phyloP scores from a whole-genome alignment of 2,797 vertebrate genomes.

The Denticeps clupeoides region DNA sequence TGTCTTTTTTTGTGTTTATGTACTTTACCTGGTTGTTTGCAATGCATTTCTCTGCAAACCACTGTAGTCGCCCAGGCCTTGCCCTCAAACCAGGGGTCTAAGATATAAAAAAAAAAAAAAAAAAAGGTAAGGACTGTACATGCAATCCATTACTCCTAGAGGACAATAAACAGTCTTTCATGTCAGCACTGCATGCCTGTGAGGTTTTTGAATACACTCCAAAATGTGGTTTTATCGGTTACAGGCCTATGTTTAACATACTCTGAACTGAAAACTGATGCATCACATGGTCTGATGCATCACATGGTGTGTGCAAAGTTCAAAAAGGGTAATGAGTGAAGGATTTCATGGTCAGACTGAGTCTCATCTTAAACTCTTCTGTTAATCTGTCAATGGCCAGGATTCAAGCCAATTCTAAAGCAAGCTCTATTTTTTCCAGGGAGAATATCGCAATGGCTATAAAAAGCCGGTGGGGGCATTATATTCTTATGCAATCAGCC shows the following conservation, averaged over 20 bases:
- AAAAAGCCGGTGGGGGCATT: constrained; percentile 37
- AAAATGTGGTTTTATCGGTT: too few relatives aligned
- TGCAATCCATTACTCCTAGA: too few relatives aligned
- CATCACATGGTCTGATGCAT: too few relatives aligned
- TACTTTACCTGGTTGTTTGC: constrained; percentile 58
- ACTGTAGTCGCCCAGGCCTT: constrained; percentile 62
- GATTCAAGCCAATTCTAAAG: background rate
- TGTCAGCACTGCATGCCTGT: too few relatives aligned
- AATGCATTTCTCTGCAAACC: constrained; percentile 80
- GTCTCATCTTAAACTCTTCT: background rate
- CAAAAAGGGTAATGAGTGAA: background rate
- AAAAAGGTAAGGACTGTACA: background rate
- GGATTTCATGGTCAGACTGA: background rate
- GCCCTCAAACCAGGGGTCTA: constrained; percentile 88
- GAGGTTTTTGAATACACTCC: too few relatives aligned
- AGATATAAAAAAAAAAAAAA: background rate
- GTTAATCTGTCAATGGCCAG: background rate
- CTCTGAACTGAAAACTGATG: too few relatives aligned
- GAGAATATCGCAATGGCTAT: constrained; percentile 29
- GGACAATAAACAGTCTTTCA: too few relatives aligned
- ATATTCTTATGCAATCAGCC: constrained; percentile 63
- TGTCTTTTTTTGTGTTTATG: background rate
- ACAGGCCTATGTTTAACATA: too few relatives aligned
- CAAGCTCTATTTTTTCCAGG: constrained; percentile 20
- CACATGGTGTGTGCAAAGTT: too few relatives aligned